Base-by-base conservation (phyloP, 2,888 invertebrate genomes). In the Latrodectus elegans region DNA sequence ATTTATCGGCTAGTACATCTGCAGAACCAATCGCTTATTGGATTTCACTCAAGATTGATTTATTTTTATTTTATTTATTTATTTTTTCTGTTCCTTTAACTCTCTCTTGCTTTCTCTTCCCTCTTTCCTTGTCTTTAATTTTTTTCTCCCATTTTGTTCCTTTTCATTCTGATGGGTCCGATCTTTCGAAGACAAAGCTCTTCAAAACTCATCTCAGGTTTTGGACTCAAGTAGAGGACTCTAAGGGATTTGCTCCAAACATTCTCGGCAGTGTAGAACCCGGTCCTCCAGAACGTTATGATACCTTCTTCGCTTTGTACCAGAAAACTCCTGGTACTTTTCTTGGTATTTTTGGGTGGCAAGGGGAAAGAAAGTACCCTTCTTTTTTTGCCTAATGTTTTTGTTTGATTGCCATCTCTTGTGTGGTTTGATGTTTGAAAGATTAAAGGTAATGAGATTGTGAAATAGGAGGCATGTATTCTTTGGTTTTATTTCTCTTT, bases 381-480 rank as follows among this genome's bases (percentile, higher is more conserved):
- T 67, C 26, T 11, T 67, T 67, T 8, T 26, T 26, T n/a, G 17
- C 17, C 67, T 67, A 26, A 67, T 22, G 26, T 26, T 26, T 67
- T 26, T 11, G 17, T 67, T 22, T 17, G 15, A 67, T 67, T 70
- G 22, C 53, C 55, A 15, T 77, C 53, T 75, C 60, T 52, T 70
- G 9, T 75, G 74, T 12, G 75, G 83, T 38, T 38, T 84, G 84
- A 71, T 67, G 84, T 84, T 71, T 60, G 76, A 49, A 64, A 76
- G 84, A 84, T 84, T 84, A 84, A 11, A 38, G 12, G 67, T 84
- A 84, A 84, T 84, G 84, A 84, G 77, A 84, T 78, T 84, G 77
- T 22, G 72, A 72, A 84, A 17, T 38, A 38, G n/a, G 84, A 52
- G 75, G 64, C 72, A 64, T 77, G 77, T 84, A 71, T 71, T 26